Evolutionary conservation across 2,113 vertebrate species (phyloP).

Genomic region (Zapornia atra): DNA sequence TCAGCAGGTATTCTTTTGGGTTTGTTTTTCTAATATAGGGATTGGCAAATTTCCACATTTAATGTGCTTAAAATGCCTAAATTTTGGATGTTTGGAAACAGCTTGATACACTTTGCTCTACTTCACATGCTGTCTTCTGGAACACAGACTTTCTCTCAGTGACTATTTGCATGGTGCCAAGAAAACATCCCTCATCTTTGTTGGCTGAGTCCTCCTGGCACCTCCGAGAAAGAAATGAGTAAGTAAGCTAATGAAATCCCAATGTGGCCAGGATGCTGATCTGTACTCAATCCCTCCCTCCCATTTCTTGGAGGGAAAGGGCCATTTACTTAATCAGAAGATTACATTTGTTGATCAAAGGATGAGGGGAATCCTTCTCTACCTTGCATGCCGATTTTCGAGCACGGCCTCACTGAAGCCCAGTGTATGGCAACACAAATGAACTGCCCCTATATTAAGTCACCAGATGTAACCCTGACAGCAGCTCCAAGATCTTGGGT

Average conservation of each 20-base stretch:
- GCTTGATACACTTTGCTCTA: neutral
- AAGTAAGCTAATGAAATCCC: neutral
- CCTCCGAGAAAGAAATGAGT: neutral
- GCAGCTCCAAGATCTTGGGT: conserved; percentile 12
- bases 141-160: neutral
- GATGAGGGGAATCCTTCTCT: neutral
- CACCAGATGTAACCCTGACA: conserved; percentile 65
- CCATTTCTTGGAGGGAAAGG: neutral
- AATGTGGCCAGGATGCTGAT: neutral
- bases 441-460: conserved; percentile 59
- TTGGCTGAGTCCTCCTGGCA: neutral
- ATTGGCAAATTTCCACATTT: neutral
- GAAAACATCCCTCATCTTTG: neutral
- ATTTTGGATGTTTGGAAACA: neutral
- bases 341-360: neutral
- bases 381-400: neutral
- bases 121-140: neutral
- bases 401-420: neutral
- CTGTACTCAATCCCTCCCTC: neutral
- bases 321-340: conserved; percentile 40
- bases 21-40: neutral
- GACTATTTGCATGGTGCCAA: neutral
- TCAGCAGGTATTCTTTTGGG: neutral
- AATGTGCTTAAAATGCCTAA: neutral
- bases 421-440: conserved; percentile 22